phyloP scores from a whole-genome alignment of 2,797 vertebrate genomes.

The Fratercula arctica region DNA sequence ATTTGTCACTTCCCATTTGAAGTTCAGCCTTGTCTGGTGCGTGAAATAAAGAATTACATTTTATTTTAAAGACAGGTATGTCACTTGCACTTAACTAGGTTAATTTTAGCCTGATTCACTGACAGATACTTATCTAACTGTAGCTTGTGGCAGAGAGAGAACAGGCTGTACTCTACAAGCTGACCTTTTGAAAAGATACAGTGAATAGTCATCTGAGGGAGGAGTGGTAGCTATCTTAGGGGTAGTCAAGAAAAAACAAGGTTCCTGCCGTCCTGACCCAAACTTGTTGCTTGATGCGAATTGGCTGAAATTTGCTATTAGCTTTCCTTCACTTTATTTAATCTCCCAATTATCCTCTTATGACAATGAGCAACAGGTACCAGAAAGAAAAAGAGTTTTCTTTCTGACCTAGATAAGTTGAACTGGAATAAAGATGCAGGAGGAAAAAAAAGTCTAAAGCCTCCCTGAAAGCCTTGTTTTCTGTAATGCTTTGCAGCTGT shows the following conservation, averaged over 20 bases:
- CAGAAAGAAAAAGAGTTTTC: background rate
- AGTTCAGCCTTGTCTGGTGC: background rate
- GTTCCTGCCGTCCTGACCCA: background rate
- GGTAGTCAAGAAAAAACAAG: background rate
- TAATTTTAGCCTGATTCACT: constrained; percentile 38
- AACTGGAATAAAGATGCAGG: background rate
- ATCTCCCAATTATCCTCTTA: background rate
- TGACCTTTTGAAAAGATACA: constrained; percentile 30
- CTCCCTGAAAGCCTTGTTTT: background rate
- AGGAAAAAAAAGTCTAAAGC: background rate
- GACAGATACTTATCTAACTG: background rate
- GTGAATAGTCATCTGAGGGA: constrained; percentile 2
- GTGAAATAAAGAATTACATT: background rate
- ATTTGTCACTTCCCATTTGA: background rate
- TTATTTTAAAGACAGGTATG: background rate
- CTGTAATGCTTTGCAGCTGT: background rate
- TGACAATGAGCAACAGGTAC: background rate
- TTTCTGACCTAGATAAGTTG: background rate
- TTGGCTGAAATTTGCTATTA: background rate
- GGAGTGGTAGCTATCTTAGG: background rate
- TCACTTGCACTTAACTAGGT: background rate
- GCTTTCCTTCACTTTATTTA: background rate
- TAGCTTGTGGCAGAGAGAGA: background rate
- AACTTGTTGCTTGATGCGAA: background rate
- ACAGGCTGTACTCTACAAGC: background rate